A percentile compares a stretch with the other conserved stretches of the same genome.
These are phyloP conservation scores for Diadumene lineata DNA, from an alignment of 92 coral and sea anemone species.

Conservation along the genomic window DNA sequence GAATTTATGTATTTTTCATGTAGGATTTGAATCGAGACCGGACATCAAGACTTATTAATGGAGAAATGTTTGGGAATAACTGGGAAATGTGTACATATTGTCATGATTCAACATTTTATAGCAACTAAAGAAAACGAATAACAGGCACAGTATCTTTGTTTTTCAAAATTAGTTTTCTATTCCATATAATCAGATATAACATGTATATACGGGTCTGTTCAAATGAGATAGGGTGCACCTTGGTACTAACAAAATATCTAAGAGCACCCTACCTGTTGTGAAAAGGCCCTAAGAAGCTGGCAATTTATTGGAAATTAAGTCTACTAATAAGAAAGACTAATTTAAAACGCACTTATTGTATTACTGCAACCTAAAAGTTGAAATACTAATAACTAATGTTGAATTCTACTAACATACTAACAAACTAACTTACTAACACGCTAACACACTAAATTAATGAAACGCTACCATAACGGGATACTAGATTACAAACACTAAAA, in stretches of 20 bases:
- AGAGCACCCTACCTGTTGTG: no score
- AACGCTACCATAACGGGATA: neutral
- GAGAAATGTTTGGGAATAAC: neutral
- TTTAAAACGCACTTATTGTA: no score
- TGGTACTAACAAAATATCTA: no score
- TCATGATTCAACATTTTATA: neutral
- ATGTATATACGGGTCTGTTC: no score
- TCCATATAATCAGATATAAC: neutral
- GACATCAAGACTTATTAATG: neutral
- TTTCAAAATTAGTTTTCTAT: neutral
- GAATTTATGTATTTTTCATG: neutral
- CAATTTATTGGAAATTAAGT: no score
- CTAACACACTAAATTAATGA: neutral
- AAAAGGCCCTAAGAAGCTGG: no score
- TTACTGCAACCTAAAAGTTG: no score
- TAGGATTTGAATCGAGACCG: no score
- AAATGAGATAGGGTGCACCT: no score
- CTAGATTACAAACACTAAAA: no score
- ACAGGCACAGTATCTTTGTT: neutral
- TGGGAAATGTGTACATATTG: neutral
- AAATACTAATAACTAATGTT: neutral
- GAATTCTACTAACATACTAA: constrained; percentile 10
- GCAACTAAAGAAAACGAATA: neutral
- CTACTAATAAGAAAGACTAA: no score
- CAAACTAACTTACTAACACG: neutral